phyloP scores from a whole-genome alignment of 2,888 invertebrate genomes.

The Pollenia angustigena region DNA sequence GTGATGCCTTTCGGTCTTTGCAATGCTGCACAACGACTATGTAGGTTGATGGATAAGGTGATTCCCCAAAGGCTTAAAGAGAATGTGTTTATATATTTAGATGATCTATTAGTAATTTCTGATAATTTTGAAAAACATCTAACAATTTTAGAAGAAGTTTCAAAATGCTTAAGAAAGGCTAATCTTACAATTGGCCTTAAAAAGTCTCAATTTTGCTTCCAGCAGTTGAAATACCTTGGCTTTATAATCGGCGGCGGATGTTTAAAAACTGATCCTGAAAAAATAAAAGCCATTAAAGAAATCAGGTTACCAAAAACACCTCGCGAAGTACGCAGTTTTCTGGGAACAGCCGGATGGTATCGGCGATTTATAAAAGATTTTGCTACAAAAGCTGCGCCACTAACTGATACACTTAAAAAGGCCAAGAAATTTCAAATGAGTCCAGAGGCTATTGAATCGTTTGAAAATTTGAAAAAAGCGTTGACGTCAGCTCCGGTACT shows the following conservation, averaged over 20 bases:
- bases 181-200: constrained; percentile 56
- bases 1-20: constrained; percentile 47
- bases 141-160: constrained; percentile 3
- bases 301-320: neutral
- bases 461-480: constrained; percentile 4
- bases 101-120: constrained; percentile 62
- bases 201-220: constrained; percentile 64
- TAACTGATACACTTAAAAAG: constrained; percentile 47
- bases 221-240: constrained; percentile 54
- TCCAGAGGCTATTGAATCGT: neutral
- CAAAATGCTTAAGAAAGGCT: constrained; percentile 2
- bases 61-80: constrained; percentile 63
- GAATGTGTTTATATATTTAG: constrained; percentile 61
- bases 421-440: constrained; percentile 12
- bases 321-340: constrained; percentile 49
- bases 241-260: constrained; percentile 55
- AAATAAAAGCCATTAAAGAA: constrained; percentile 14
- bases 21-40: constrained; percentile 66
- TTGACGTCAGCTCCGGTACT: constrained; percentile 25
- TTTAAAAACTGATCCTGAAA: constrained; percentile 54
- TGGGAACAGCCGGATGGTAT: constrained; percentile 61
- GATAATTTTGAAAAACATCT: constrained; percentile 50
- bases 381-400: neutral
- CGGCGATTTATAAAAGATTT: constrained; percentile 47
- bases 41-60: constrained; percentile 74